A percentile compares a stretch with the other conserved stretches of the same genome.
These are phyloP conservation scores for Tetranychus piercei DNA, from an alignment of 2,888 invertebrate species.

Conservation along the genomic window DNA sequence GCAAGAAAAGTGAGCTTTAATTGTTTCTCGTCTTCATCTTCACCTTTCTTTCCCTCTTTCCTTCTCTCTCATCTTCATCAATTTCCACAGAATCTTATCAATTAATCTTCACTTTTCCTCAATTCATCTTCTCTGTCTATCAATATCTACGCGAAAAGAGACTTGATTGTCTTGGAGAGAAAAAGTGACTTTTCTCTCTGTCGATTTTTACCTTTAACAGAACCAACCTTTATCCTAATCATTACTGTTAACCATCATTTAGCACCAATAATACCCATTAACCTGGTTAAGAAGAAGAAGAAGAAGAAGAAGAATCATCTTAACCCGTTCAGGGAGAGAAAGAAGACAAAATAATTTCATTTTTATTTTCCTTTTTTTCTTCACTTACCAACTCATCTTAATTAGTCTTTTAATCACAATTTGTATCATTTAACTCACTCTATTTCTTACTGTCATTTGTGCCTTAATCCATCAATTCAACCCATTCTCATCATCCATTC, in stretches of 20 bases:
- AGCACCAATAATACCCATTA: background rate
- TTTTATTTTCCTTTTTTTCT: background rate
- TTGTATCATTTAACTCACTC: background rate
- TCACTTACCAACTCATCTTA: background rate
- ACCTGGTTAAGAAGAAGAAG: background rate
- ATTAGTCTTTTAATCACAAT: background rate
- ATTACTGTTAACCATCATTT: background rate
- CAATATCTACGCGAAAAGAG: background rate
- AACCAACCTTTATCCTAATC: background rate
- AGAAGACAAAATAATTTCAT: background rate
- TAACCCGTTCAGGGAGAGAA: background rate
- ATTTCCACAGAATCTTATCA: background rate
- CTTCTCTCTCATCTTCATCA: background rate
- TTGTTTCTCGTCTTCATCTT: background rate
- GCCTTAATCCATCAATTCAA: too few relatives aligned
- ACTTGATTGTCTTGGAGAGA: background rate
- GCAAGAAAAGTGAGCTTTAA: background rate
- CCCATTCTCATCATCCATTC: too few relatives aligned
- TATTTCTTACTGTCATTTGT: too few relatives aligned
- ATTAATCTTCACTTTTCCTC: background rate
- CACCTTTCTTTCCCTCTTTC: background rate
- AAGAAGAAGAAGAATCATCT: background rate
- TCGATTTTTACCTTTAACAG: background rate
- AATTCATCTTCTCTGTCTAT: background rate
- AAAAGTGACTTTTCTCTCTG: background rate